Percentiles rank a stretch among this genome's conserved stretches.
phyloP scores from a whole-genome alignment of 2,113 vertebrate genomes.

The Percopsis transmontana region DNA sequence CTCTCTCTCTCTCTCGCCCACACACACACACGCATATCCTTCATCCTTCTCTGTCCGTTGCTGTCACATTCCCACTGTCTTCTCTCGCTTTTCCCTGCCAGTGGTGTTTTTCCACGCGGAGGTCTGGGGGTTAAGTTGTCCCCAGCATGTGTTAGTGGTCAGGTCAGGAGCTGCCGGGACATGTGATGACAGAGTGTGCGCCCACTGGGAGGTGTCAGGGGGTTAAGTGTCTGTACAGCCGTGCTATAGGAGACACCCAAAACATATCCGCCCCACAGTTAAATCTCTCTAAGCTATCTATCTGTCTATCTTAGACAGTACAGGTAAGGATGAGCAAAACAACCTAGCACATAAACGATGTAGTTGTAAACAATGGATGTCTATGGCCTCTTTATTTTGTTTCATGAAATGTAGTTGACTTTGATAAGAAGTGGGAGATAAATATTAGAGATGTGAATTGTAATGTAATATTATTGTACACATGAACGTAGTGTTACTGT shows the following conservation, averaged over 20 bases:
- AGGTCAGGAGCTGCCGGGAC: constrained; percentile 65
- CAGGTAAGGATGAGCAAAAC: too few relatives aligned
- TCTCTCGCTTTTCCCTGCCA: constrained; percentile 13
- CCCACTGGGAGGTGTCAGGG: constrained; percentile 66
- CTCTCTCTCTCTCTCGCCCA: not conserved
- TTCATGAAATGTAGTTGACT: too few relatives aligned
- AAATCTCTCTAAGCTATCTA: not conserved
- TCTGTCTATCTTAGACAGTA: constrained; percentile 2
- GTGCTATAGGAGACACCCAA: constrained; percentile 19
- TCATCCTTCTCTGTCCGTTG: not conserved
- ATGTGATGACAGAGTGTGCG: constrained; percentile 71
- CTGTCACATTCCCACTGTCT: constrained; percentile 1
- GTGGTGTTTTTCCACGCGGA: constrained; percentile 53
- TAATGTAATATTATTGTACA: too few relatives aligned
- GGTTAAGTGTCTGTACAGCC: constrained; percentile 79
- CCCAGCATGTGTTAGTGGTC: constrained; percentile 67
- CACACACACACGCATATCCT: not conserved
- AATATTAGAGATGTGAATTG: too few relatives aligned
- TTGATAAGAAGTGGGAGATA: too few relatives aligned
- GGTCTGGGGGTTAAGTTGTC: constrained; percentile 76
- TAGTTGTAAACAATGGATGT: too few relatives aligned
- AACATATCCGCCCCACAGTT: constrained; percentile 43
- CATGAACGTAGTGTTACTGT: too few relatives aligned
- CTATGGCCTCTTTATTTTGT: too few relatives aligned
- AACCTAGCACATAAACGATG: too few relatives aligned